Conservation (phyloP, 1,140 invertebrate genomes). For the Diuraphis noxia region DNA sequence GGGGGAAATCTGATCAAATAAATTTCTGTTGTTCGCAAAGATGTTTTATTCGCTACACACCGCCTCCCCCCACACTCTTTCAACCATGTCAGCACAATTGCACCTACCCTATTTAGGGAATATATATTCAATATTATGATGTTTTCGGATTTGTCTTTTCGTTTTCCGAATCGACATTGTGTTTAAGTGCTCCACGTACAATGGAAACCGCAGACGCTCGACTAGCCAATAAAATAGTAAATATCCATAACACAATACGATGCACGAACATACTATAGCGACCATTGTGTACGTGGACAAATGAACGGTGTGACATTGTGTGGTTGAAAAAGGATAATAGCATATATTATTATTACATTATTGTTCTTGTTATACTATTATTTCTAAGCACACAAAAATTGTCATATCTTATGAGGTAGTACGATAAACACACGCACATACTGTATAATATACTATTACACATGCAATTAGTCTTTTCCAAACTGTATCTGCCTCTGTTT, state of each 20-base stretch:
- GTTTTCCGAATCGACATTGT: slow-evolving; percentile 25
- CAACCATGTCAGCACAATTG: background rate
- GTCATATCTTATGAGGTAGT: background rate
- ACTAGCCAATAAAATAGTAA: background rate
- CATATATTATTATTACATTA: background rate
- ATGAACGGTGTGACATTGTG: background rate
- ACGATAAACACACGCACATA: background rate
- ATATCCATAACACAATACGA: slow-evolving; percentile 19
- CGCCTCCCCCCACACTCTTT: background rate
- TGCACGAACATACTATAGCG: too few species aligned
- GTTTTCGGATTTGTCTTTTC: slow-evolving; percentile 41
- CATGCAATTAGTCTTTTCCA: background rate
- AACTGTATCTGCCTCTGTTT: background rate
- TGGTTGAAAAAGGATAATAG: background rate
- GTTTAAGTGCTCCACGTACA: slow-evolving; percentile 20
- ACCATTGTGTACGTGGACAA: background rate
- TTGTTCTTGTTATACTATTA: background rate
- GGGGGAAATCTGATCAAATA: slow-evolving; percentile 9
- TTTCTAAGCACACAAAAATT: background rate
- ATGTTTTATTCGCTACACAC: background rate
- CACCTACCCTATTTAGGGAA: background rate
- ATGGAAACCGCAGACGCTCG: background rate
- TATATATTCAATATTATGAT: background rate
- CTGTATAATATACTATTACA: background rate
- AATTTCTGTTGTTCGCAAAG: slow-evolving; percentile 21